Percentiles rank a stretch among this genome's conserved stretches.
Evolutionary conservation across 1,140 invertebrate species (phyloP).

Genomic region (Drosophila prosaltans): DNA sequence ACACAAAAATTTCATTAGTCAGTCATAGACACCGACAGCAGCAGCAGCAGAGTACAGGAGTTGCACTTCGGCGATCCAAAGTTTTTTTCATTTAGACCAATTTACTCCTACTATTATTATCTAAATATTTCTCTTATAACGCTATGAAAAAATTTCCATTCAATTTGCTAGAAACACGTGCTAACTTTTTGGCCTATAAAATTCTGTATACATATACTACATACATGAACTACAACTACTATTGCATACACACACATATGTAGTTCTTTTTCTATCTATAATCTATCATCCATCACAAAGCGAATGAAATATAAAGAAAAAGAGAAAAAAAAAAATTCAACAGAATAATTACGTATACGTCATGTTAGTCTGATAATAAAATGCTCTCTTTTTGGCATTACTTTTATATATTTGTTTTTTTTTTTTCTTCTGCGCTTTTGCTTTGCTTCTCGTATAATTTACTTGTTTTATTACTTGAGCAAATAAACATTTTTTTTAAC

Average conservation of each 20-base stretch:
- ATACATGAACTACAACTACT: not conserved
- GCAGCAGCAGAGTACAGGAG: not conserved
- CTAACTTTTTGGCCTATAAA: not conserved
- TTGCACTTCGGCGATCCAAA: not conserved
- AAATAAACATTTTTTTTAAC: not conserved
- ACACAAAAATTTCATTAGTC: slow-evolving; percentile 25
- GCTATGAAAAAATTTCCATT: slow-evolving; percentile 7
- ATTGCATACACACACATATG: not conserved
- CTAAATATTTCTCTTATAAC: not conserved
- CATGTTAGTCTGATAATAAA: not conserved
- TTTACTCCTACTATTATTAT: not conserved
- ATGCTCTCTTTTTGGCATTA: not conserved
- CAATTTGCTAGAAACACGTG: slow-evolving; percentile 1
- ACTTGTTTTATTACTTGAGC: not conserved
- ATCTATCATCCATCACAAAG: not conserved
- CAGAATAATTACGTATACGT: not conserved
- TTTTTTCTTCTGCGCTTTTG: not conserved
- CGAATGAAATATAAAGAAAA: not conserved
- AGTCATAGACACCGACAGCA: not conserved
- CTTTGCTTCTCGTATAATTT: not conserved
- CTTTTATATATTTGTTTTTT: not conserved
- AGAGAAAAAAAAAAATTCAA: too few species aligned
- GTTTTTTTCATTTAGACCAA: not conserved
- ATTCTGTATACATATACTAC: not conserved
- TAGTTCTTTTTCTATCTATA: not conserved